These are phyloP conservation scores for Temnothorax longispinosus DNA, from an alignment of 1,140 invertebrate species.

Conservation along the genomic window DNA sequence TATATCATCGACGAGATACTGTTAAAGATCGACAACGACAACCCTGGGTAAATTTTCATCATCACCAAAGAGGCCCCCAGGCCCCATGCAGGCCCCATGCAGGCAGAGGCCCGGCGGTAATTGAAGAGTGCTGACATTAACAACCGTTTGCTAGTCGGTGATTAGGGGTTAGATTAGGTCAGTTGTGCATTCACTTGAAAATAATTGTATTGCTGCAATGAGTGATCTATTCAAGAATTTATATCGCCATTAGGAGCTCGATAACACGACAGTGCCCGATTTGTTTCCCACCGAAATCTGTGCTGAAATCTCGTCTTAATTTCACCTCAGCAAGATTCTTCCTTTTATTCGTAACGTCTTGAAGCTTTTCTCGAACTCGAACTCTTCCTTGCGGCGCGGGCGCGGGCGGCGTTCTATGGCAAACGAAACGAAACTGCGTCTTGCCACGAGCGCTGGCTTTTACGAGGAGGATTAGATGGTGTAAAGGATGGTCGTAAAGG, in stretches of 20 bases:
- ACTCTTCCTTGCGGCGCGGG: constrained; percentile 9
- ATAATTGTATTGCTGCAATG: neutral
- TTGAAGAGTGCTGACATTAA: too few relatives aligned
- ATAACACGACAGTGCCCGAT: constrained; percentile 36
- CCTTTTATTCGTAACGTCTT: constrained; percentile 53
- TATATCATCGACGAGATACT: too few relatives aligned
- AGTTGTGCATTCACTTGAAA: neutral
- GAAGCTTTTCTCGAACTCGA: constrained; percentile 42
- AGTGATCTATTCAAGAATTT: constrained; percentile 16
- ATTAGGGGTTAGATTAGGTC: too few relatives aligned
- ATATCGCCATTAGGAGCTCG: neutral
- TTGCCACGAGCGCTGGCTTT: constrained; percentile 20
- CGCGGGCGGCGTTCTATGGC: constrained; percentile 6
- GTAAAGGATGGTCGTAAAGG: constrained; percentile 65
- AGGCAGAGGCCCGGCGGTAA: too few relatives aligned
- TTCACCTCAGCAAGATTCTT: constrained; percentile 35
- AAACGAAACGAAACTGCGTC: neutral
- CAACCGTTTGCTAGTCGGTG: too few relatives aligned
- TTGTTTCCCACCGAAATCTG: constrained; percentile 45
- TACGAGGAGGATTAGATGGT: constrained; percentile 62
- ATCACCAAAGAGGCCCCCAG: too few relatives aligned
- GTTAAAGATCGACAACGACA: too few relatives aligned
- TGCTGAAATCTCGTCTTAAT: constrained; percentile 57
- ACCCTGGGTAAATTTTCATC: too few relatives aligned
- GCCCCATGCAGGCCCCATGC: too few relatives aligned